Evolutionary conservation across 2,888 invertebrate genomes (phyloP).

Genomic region (Melolontha melolontha): DNA sequence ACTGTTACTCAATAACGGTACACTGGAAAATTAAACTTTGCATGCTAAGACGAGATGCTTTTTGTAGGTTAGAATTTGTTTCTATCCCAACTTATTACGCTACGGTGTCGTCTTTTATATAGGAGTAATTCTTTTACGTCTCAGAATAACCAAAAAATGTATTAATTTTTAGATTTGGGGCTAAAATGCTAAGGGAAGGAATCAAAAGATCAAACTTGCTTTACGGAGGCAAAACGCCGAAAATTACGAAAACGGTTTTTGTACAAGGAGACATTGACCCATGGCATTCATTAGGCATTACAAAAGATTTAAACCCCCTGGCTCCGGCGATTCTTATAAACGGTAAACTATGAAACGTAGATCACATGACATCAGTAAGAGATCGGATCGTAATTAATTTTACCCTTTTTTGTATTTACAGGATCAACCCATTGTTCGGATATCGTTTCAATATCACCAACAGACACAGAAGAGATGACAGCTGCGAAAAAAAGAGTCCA

Average conservation of each 20-base stretch:
- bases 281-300: slow-evolving; percentile 69
- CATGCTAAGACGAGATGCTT: too few species aligned
- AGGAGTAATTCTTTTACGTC: too few species aligned
- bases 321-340: slow-evolving; percentile 52
- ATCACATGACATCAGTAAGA: not conserved
- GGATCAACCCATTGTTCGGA: slow-evolving; percentile 54
- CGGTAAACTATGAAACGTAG: slow-evolving; percentile 16
- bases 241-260: slow-evolving; percentile 68
- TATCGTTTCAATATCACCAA: slow-evolving; percentile 40
- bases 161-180: too few species aligned
- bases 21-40: too few species aligned
- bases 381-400: not conserved
- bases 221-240: slow-evolving; percentile 40
- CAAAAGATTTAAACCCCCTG: slow-evolving; percentile 60
- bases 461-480: slow-evolving; percentile 46
- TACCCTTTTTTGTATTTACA: slow-evolving; percentile 29
- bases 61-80: too few species aligned
- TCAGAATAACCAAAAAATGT: too few species aligned
- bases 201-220: slow-evolving; percentile 43
- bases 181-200: slow-evolving; percentile 11
- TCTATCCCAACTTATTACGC: too few species aligned
- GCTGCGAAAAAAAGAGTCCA: slow-evolving; percentile 47
- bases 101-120: too few species aligned
- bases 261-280: slow-evolving; percentile 73
- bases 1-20: too few species aligned